Evolutionary conservation across 2,113 vertebrate genomes (phyloP).

Genomic region (Lethenteron camtschaticum): DNA sequence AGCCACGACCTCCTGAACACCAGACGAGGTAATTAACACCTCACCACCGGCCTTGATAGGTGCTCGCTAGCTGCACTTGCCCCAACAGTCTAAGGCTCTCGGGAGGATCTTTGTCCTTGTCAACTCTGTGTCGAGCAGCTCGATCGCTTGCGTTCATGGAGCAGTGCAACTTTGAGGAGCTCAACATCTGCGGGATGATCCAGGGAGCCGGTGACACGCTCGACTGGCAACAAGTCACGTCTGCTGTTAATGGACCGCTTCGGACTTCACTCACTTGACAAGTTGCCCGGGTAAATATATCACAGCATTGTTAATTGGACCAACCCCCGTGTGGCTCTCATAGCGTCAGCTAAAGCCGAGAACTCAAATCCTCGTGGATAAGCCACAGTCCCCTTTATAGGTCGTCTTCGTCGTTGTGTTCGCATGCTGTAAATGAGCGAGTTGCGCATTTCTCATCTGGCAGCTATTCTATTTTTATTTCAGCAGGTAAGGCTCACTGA

Average conservation of each 20-base stretch:
- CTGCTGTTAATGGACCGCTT: slow-evolving; percentile 23
- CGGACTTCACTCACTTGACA: slow-evolving; percentile 50
- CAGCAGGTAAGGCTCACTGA: no score
- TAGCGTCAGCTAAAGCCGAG: background rate
- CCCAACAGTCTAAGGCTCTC: background rate
- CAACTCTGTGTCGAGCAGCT: slow-evolving; percentile 20
- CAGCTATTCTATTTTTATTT: no score
- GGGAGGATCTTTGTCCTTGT: slow-evolving; percentile 11
- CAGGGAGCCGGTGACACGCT: slow-evolving; percentile 32
- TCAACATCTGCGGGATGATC: slow-evolving; percentile 70
- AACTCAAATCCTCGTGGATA: no score
- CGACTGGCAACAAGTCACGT: slow-evolving; percentile 31
- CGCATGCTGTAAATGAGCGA: background rate
- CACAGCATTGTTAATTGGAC: background rate
- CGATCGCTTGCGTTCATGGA: slow-evolving; percentile 55
- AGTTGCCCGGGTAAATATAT: slow-evolving; percentile 38
- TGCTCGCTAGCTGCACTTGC: background rate
- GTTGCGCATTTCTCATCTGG: background rate
- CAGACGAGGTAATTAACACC: background rate
- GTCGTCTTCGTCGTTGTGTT: background rate
- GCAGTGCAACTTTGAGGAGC: slow-evolving; percentile 55
- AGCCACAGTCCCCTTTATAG: background rate
- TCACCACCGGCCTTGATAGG: background rate
- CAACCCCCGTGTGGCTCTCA: background rate
- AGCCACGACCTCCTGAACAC: no score